Percentiles rank a stretch among this genome's conserved stretches.
These are phyloP conservation scores for Apis florea DNA, from an alignment of 1,140 invertebrate species.

Conservation along the genomic window DNA sequence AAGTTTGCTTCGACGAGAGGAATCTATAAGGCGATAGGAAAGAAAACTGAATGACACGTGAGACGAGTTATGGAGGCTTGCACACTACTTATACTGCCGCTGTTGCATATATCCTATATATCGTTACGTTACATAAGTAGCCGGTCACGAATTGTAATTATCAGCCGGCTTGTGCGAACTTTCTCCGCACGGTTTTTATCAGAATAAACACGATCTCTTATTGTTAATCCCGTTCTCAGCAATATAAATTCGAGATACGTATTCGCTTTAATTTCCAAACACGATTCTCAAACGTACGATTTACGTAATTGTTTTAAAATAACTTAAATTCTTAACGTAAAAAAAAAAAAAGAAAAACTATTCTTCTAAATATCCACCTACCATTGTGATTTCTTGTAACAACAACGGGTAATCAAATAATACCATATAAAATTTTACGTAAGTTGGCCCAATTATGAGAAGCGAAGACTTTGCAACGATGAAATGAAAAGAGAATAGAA, in stretches of 20 bases:
- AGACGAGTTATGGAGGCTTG: conserved; percentile 2
- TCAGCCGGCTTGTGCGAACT: conserved; percentile 32
- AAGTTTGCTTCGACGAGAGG: not conserved
- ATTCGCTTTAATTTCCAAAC: not conserved
- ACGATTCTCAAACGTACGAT: not conserved
- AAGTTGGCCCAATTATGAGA: no score
- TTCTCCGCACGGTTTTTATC: conserved; percentile 39
- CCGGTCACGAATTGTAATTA: conserved; percentile 40
- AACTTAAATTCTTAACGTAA: not conserved
- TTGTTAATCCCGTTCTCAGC: conserved; percentile 16
- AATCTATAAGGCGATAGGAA: not conserved
- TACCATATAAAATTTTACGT: no score
- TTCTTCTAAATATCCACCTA: no score
- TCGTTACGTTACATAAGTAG: conserved; percentile 17
- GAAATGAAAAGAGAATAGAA: no score
- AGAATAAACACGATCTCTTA: conserved; percentile 19
- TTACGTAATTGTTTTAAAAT: conserved; percentile 9
- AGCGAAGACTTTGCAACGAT: no score
- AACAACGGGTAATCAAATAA: no score
- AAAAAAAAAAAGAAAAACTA: no score
- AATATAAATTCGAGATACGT: conserved; percentile 8
- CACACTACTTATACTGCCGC: not conserved
- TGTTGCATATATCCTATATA: conserved; percentile 19
- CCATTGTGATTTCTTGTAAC: no score
- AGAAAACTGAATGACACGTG: conserved; percentile 10